Evolutionary conservation across 2,888 invertebrate species (phyloP), one percentile per base, ranked within the genome.

Genomic region (Macrophya annulata): DNA sequence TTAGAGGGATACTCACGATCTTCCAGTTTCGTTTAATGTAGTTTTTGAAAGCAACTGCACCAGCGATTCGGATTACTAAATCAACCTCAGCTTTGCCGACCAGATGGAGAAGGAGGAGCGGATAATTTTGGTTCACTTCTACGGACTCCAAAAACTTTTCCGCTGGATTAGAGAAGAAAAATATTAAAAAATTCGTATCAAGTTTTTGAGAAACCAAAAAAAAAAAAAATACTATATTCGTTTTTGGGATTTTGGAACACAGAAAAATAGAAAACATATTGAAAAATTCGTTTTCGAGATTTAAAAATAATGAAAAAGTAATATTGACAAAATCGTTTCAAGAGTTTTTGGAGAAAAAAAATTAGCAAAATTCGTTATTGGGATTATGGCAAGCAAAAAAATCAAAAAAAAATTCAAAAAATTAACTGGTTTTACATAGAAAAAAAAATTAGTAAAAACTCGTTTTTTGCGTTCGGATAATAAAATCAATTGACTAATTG

Each of bases 21-120:
- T 96, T 96, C 99, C 99, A 99, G 94, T 99, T 99, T 84, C 99
- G 95, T 93, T 99, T 99, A 37, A 99, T 96, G 92, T 97, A 99
- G 93, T 99, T 99, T 93, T 99, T 99, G 92, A 99, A 98, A 0
- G 98, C 97, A 86, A 99, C 97, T 12, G 99, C 97, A 37, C 98
- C 98, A 8, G 98, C 97, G 62, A 98, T 95, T 87, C 99, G 95
- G 85, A 99, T 97, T 1, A 97, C 97, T 91, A 97, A 94, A 87
- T 98, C 97, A 71, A 97, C 95, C 87, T 96, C 96, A 72, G 96
- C 95, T 90, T 97, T 98, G 90, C 98, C 97, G 85, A 99, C 96
- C 15, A 99, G 95, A 90, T 98, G 96, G 8, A 99, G 94, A 81
- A 99, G 94, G 43, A 99, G 94, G 21, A 98, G 94, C 0, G 99